A percentile compares a stretch with the other conserved stretches of the same genome.
phyloP scores from a whole-genome alignment of 2,113 vertebrate species.

The Chlorodrepanis virens region DNA sequence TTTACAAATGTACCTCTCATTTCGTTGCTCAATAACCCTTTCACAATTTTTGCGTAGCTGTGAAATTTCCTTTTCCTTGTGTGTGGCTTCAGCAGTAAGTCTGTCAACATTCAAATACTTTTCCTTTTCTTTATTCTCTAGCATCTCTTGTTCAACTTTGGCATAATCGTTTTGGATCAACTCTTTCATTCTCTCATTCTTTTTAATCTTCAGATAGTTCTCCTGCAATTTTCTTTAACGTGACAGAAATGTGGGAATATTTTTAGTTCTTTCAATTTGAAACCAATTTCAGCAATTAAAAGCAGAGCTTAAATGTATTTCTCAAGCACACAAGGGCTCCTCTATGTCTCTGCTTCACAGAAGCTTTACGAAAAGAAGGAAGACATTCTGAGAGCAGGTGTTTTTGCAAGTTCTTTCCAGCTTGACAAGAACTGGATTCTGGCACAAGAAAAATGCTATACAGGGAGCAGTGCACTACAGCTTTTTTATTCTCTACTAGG shows the following conservation, averaged over 20 bases:
- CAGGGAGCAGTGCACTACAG: background rate
- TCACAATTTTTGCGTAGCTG: constrained; percentile 75
- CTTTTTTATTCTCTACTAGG: background rate
- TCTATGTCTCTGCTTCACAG: background rate
- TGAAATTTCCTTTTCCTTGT: constrained; percentile 74
- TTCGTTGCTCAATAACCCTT: constrained; percentile 73
- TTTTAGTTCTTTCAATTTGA: background rate
- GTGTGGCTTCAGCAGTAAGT: constrained; percentile 72
- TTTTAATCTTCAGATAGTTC: constrained; percentile 73
- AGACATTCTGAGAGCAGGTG: background rate
- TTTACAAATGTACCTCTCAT: constrained; percentile 73
- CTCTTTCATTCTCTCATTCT: constrained; percentile 72
- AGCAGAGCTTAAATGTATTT: background rate
- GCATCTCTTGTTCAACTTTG: constrained; percentile 66
- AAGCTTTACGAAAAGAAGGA: background rate
- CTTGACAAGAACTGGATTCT: background rate
- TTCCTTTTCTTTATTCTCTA: constrained; percentile 75
- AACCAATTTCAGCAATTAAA: constrained; percentile 1
- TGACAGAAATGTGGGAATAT: background rate
- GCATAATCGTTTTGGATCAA: constrained; percentile 75
- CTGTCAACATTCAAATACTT: constrained; percentile 73
- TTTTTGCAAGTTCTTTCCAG: background rate
- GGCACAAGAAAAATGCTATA: background rate
- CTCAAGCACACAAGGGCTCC: background rate
- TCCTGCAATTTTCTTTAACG: constrained; percentile 81